A percentile compares a stretch with the other conserved stretches of the same genome.
phyloP scores from a whole-genome alignment of 2,888 invertebrate genomes.

The Phorcus lineatus region DNA sequence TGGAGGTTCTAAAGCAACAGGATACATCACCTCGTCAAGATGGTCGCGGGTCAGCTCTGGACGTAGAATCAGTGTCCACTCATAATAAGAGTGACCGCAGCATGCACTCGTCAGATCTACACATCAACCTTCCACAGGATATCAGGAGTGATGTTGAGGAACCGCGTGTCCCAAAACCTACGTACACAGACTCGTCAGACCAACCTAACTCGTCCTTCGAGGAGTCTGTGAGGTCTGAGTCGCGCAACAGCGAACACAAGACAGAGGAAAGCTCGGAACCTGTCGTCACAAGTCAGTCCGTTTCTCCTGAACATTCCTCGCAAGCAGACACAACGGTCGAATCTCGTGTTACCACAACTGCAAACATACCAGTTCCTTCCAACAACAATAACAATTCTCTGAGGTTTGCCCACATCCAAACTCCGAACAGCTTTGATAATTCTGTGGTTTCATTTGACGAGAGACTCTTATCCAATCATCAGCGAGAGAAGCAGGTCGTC shows the following conservation, averaged over 20 bases:
- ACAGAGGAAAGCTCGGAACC: not conserved
- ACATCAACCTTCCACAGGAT: not conserved
- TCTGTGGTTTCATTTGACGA: conserved; percentile 15
- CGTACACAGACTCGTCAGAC: not conserved
- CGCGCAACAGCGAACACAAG: conserved; percentile 4
- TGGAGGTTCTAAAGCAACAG: not conserved
- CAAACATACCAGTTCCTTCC: not conserved
- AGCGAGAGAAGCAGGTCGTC: not conserved
- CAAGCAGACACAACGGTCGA: not conserved
- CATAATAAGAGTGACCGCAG: conserved; percentile 7
- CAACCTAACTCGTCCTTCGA: conserved; percentile 19
- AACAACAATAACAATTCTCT: not conserved
- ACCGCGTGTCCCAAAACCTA: not conserved
- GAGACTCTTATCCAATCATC: conserved; percentile 2
- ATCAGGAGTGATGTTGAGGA: not conserved
- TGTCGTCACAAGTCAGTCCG: not conserved
- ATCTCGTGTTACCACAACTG: not conserved
- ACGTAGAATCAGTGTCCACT: not conserved
- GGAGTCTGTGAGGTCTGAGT: conserved; percentile 20
- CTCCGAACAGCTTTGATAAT: not conserved
- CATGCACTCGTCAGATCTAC: conserved; percentile 5
- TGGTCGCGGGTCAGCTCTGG: not conserved
- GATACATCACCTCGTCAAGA: not conserved
- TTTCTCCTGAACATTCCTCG: not conserved
- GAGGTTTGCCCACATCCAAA: not conserved